Evolutionary conservation across 1,140 invertebrate genomes (phyloP).

Genomic region (Mercenaria mercenaria): DNA sequence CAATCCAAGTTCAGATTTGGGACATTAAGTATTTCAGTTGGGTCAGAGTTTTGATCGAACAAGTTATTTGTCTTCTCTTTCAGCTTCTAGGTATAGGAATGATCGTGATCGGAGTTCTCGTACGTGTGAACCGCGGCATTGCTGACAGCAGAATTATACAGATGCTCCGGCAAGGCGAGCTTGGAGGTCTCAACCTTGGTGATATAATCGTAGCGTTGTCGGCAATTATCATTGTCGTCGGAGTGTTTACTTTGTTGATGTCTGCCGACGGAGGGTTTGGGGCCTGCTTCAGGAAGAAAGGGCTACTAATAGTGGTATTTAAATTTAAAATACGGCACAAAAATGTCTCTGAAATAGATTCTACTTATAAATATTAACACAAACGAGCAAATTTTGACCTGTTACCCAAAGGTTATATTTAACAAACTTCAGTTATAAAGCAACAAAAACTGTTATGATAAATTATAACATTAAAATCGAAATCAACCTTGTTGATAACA

Average conservation of each 20-base stretch:
- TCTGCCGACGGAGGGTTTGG: slow-evolving; percentile 49
- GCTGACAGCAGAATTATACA: slow-evolving; percentile 43
- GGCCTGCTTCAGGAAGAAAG: slow-evolving; percentile 52
- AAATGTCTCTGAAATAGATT: too few species aligned
- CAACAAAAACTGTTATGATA: too few species aligned
- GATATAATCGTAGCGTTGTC: slow-evolving; percentile 56
- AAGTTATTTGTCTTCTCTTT: background rate
- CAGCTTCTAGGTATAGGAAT: slow-evolving; percentile 52
- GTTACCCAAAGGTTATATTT: background rate
- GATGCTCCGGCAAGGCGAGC: slow-evolving; percentile 23
- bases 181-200: slow-evolving; percentile 51
- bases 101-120: slow-evolving; percentile 29
- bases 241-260: slow-evolving; percentile 54
- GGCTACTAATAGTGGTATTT: slow-evolving; percentile 52
- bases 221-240: slow-evolving; percentile 41
- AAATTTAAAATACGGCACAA: too few species aligned
- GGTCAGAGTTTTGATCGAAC: too few species aligned
- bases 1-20: too few species aligned
- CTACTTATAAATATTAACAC: too few species aligned
- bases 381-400: background rate
- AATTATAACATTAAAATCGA: too few species aligned
- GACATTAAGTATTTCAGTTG: too few species aligned
- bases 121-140: slow-evolving; percentile 1
- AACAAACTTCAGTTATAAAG: too few species aligned
- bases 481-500: too few species aligned